Evolutionary conservation across 2,888 invertebrate species (phyloP), one percentile per base, ranked within the genome.

Genomic region (Lathronympha strigana): DNA sequence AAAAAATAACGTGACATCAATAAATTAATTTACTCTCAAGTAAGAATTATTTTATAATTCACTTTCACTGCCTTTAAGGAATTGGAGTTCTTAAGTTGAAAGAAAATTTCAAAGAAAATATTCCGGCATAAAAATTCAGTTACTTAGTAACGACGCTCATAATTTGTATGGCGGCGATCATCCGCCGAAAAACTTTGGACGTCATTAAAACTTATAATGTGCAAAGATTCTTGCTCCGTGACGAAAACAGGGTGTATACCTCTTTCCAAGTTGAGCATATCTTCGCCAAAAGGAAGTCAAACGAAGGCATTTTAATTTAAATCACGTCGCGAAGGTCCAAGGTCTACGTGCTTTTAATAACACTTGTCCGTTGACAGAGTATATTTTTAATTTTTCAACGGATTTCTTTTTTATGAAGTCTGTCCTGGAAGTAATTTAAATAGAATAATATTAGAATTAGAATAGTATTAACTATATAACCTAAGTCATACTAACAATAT

Each of bases 201-300:
- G 71, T 83, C 79, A 78, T 81, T 83, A 82, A 83, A 84, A 82
- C 76, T 82, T 82, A 74, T 75, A 73, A 75, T 66, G 69, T 45
- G 64, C 58, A 61, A 61, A 63, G 62, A 63, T 66, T 73, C 72
- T 69, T 63, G 69, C 69, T 68, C 68, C 71, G 70, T 71, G 71
- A 73, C 72, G 70, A 70, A 68, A 67, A 63, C 68, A 64, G 68
- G 61, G 67, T 54, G 67, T 69, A n/a, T n/a, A 68, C 71, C 72
- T 71, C 71, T 68, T 43, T 66, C 66, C 58, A 49, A 66, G 47
- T 61, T 54, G 31, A 60, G 47, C 47, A 61, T 61, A 54, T 47
- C 53, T 31, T 38, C 47, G 40, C 33, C 43, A 54, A 66, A 66
- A 31, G 38, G 28, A 54, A 49, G 21, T 21, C 61, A 25, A 40